Conservation (phyloP, 2,797 vertebrate genomes). For the Coranthus polyacanthus region DNA sequence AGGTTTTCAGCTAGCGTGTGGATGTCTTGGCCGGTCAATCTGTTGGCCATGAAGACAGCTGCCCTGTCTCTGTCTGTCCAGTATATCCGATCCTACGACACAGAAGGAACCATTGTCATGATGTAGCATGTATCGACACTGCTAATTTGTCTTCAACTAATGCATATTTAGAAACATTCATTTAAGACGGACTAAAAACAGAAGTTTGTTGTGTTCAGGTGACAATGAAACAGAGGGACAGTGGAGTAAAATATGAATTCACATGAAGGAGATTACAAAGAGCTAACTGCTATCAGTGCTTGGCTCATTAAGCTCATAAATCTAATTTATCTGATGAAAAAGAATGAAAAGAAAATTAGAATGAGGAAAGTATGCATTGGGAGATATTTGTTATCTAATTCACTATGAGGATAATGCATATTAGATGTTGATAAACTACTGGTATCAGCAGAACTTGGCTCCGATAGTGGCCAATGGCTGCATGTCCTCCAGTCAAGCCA, state of each 20-base stretch:
- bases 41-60: slow-evolving; percentile 95
- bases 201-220: too few species aligned
- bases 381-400: slow-evolving; percentile 26
- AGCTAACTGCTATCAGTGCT: not conserved
- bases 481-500: too few species aligned
- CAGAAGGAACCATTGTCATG: not conserved
- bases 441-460: too few species aligned
- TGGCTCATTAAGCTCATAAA: not conserved
- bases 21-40: slow-evolving; percentile 92
- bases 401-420: not conserved
- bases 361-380: slow-evolving; percentile 22
- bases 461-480: too few species aligned
- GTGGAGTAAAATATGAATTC: not conserved
- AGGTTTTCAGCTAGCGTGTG: slow-evolving; percentile 94
- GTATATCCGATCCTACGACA: slow-evolving; percentile 94
- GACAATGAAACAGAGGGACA: not conserved
- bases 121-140: too few species aligned
- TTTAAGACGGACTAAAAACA: too few species aligned
- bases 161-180: too few species aligned
- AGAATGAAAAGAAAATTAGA: slow-evolving; percentile 18
- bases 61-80: slow-evolving; percentile 98
- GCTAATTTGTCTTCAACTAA: too few species aligned
- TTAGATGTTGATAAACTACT: too few species aligned
- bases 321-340: slow-evolving; percentile 21
- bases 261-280: too few species aligned